phyloP scores from a whole-genome alignment of 2,888 invertebrate species.

The Mimas tiliae region DNA sequence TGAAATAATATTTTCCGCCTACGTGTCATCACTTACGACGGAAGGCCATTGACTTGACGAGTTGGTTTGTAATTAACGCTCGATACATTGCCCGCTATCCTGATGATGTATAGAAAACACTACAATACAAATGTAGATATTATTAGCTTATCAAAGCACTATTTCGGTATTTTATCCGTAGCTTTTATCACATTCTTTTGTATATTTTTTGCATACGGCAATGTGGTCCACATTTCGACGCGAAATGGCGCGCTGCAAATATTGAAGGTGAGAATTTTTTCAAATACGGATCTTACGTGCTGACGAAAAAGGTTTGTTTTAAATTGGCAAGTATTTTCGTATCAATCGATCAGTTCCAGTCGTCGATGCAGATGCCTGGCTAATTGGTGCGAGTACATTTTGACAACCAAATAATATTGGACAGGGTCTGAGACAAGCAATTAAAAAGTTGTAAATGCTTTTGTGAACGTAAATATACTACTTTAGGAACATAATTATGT shows the following conservation, averaged over 20 bases:
- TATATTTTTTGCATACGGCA: slow-evolving; percentile 43
- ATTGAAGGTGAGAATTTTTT: not conserved
- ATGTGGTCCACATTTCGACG: slow-evolving; percentile 42
- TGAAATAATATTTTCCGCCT: slow-evolving; percentile 42
- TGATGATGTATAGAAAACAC: slow-evolving; percentile 50
- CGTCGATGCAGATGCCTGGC: slow-evolving; percentile 52
- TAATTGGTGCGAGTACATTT: slow-evolving; percentile 60
- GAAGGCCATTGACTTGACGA: slow-evolving; percentile 59
- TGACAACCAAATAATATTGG: slow-evolving; percentile 47
- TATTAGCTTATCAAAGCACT: slow-evolving; percentile 46
- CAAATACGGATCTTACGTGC: slow-evolving; percentile 38
- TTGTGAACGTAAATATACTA: not conserved
- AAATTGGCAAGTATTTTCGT: slow-evolving; percentile 41
- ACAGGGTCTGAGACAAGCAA: slow-evolving; percentile 2
- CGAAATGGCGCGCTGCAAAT: slow-evolving; percentile 50
- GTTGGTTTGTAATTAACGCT: slow-evolving; percentile 67
- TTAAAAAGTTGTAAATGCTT: slow-evolving; percentile 8
- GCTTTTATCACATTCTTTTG: slow-evolving; percentile 48
- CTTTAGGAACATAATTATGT: not conserved
- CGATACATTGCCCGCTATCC: slow-evolving; percentile 49
- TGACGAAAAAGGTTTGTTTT: slow-evolving; percentile 40
- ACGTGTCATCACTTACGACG: slow-evolving; percentile 46
- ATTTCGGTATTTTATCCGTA: too few species aligned
- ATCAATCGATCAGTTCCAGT: slow-evolving; percentile 57
- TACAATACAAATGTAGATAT: slow-evolving; percentile 50